phyloP scores from a whole-genome alignment of 2,888 invertebrate species.

The Acleris sparsana region DNA sequence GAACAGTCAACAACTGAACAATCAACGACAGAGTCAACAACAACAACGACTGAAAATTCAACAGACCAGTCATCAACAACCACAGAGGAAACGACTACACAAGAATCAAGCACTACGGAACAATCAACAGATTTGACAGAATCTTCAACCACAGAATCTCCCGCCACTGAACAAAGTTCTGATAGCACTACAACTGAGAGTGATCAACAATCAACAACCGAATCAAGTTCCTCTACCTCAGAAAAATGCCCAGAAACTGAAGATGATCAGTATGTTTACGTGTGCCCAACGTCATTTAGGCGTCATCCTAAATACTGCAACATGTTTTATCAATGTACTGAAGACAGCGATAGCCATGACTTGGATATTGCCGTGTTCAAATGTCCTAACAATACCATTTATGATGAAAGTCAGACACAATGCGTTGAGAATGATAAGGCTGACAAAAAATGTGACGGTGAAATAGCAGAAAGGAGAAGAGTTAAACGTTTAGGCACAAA shows the following conservation, averaged over 20 bases:
- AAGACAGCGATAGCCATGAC: conserved; percentile 85
- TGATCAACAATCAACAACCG: conserved; percentile 45
- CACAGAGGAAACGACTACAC: conserved; percentile 36
- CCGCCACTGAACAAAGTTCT: conserved; percentile 44
- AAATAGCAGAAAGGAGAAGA: conserved; percentile 80
- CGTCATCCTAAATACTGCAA: conserved; percentile 93
- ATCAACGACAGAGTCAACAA: conserved; percentile 20
- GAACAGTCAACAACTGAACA: conserved; percentile 39
- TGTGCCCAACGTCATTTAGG: conserved; percentile 92
- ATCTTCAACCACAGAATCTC: conserved; percentile 16
- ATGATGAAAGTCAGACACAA: conserved; percentile 88
- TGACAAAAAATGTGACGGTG: conserved; percentile 81
- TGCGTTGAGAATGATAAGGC: conserved; percentile 87
- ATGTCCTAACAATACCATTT: conserved; percentile 90
- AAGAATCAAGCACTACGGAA: conserved; percentile 41
- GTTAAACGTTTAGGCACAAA: conserved; percentile 79
- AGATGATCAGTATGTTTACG: conserved; percentile 87
- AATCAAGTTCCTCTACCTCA: conserved; percentile 48
- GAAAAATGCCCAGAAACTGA: conserved; percentile 83
- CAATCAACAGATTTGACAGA: conserved; percentile 32
- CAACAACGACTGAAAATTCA: conserved; percentile 38
- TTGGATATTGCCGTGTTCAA: conserved; percentile 89
- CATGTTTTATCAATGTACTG: conserved; percentile 92
- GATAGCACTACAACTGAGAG: conserved; percentile 43
- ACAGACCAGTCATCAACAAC: conserved; percentile 43